Evolutionary conservation across 2,888 invertebrate species (phyloP).

Genomic region (Himalopsyche kuldschensis): DNA sequence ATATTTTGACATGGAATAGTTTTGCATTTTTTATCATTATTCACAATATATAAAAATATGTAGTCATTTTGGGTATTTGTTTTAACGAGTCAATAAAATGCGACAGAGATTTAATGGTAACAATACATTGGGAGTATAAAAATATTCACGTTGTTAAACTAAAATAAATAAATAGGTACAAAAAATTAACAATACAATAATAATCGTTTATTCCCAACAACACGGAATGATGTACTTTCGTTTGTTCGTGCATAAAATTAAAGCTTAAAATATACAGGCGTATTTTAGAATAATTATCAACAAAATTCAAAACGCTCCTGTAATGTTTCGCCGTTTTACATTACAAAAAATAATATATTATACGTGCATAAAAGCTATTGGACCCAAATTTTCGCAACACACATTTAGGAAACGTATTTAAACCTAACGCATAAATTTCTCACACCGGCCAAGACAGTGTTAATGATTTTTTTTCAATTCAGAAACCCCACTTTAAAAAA

Average conservation of each 20-base stretch:
- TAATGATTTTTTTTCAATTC: background rate
- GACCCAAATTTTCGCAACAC: conserved; percentile 2
- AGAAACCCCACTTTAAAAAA: background rate
- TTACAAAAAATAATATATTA: background rate
- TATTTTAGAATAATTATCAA: background rate
- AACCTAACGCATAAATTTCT: background rate
- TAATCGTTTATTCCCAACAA: background rate
- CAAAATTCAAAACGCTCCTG: background rate
- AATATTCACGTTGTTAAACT: conserved; percentile 3
- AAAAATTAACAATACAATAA: conserved; percentile 12
- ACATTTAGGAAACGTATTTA: background rate
- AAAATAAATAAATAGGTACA: conserved; percentile 3
- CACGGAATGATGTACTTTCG: conserved; percentile 14
- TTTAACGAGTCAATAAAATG: background rate
- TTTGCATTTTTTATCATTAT: background rate
- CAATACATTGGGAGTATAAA: conserved; percentile 9
- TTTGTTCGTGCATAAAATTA: background rate
- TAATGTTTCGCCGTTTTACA: background rate
- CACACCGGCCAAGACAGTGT: background rate
- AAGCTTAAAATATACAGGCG: background rate
- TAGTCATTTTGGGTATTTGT: background rate
- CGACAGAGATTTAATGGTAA: conserved; percentile 7
- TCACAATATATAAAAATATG: too few species aligned
- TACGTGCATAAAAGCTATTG: conserved; percentile 7
- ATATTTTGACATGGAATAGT: background rate